Percentiles rank a stretch among this genome's conserved stretches.
phyloP scores from a whole-genome alignment of 2,888 invertebrate species.

The Thereva unica region DNA sequence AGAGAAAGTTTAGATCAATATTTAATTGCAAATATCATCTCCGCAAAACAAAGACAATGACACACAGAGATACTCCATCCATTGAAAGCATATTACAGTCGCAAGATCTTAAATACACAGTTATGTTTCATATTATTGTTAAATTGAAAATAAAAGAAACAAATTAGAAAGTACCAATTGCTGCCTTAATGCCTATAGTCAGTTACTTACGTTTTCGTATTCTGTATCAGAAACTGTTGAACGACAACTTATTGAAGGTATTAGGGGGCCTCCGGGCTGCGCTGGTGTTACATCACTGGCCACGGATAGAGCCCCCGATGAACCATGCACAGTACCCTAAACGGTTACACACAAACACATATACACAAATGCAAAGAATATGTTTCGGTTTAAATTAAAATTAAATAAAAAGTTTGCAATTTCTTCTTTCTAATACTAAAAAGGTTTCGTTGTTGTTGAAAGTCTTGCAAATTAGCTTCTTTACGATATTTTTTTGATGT shows the following conservation, averaged over 20 bases:
- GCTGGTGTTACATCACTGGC: conserved; percentile 64
- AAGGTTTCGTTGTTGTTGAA: too few relatives aligned
- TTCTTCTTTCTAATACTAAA: too few relatives aligned
- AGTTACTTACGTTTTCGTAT: conserved; percentile 80
- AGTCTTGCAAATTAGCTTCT: too few relatives aligned
- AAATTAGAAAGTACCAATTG: not conserved
- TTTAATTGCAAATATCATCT: not conserved
- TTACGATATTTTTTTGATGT: too few relatives aligned
- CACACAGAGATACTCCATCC: too few relatives aligned
- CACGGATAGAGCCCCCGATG: conserved; percentile 61
- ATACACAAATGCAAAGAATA: conserved; percentile 40
- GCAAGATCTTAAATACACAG: too few relatives aligned
- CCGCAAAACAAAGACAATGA: not conserved
- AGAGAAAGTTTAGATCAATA: not conserved
- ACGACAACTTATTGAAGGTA: conserved; percentile 72
- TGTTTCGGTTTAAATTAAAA: conserved; percentile 19
- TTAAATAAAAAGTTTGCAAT: not conserved
- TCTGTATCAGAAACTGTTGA: conserved; percentile 95
- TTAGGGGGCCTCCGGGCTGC: conserved; percentile 62
- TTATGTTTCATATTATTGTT: too few relatives aligned
- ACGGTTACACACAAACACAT: conserved; percentile 55
- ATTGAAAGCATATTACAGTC: too few relatives aligned
- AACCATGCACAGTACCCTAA: conserved; percentile 70
- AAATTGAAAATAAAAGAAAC: too few relatives aligned
- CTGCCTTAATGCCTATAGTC: conserved; percentile 4